Evolutionary conservation across 2,113 vertebrate species (phyloP), one percentile per base, ranked within the genome.

Genomic region (Cacatua alba): DNA sequence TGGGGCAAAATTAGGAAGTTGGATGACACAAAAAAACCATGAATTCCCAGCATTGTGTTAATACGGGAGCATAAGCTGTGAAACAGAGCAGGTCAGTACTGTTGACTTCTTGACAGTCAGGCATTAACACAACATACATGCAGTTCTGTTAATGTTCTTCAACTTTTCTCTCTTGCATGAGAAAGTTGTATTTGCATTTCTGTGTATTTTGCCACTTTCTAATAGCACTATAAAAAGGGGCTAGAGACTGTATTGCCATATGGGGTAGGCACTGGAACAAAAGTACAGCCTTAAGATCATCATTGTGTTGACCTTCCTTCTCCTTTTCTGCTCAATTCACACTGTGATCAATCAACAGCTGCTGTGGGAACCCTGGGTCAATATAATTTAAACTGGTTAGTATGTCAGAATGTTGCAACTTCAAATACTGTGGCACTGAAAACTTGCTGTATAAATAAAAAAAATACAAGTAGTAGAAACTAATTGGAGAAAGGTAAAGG

Each of bases 341-440:
- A 84, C 68, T 82, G 86, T 94, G 88, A 95, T 96, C 88, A 93
- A 78, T 95, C 92, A 94, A 88, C 88, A 90, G 68, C 79, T 93
- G 79, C 82, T 84, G 60, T 86, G 80, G 79, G 65, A 92, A 51
- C 68, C 78, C 39, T 68, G 86, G 93, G 82, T 90, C 93, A 88
- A 88, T 84, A 86, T 88, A 81, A 95, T 93, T 96, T 92, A 71
- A 91, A 81, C 64, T 86, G 72, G 76, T 94, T 96, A 86, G 51
- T 86, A 65, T 92, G 80, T 94, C 88, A 90, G 88, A 91, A 86
- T 55, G 79, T 90, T 88, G 69, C 72, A 52, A 75, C 68, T 95
- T 93, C 82, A 86, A 84, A 94, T 63, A 81, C 52, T n/a, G 52
- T 1, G 89, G 35, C n/a, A 51, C 65, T 44, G 86, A 75, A 93